Evolutionary conservation across 2,888 invertebrate genomes (phyloP).

Genomic region (Torymus auratus): DNA sequence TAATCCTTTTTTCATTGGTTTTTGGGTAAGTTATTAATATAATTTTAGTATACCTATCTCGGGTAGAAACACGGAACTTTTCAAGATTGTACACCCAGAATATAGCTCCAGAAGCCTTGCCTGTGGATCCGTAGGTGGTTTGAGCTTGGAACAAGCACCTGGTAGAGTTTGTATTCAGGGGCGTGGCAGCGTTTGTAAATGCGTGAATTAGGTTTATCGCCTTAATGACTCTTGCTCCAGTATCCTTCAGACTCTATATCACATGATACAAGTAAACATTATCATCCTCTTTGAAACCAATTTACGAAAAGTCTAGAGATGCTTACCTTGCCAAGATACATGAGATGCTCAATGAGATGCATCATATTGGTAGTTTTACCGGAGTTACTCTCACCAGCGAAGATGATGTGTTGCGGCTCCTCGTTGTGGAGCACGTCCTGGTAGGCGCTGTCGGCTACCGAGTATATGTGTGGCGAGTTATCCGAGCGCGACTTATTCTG

Average conservation of each 20-base stretch:
- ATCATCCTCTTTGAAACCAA: neutral
- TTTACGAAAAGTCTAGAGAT: neutral
- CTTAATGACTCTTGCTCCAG: conserved; percentile 82
- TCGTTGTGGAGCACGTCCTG: conserved; percentile 94
- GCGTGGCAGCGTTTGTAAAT: conserved; percentile 90
- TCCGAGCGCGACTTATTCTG: conserved; percentile 91
- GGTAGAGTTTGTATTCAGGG: conserved; percentile 90
- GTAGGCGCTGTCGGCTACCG: conserved; percentile 92
- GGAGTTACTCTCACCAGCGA: conserved; percentile 93
- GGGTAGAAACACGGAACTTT: conserved; percentile 90
- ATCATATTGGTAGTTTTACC: conserved; percentile 93
- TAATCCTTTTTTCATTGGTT: conserved; percentile 22
- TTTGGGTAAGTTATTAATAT: neutral
- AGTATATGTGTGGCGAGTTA: conserved; percentile 93
- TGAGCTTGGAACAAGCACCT: conserved; percentile 89
- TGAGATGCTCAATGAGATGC: conserved; percentile 88
- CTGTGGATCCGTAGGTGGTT: conserved; percentile 89
- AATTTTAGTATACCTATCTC: conserved; percentile 81
- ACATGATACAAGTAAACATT: neutral
- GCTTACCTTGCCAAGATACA: conserved; percentile 85
- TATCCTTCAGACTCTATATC: conserved; percentile 76
- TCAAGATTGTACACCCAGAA: conserved; percentile 92
- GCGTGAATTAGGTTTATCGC: conserved; percentile 86
- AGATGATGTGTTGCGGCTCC: conserved; percentile 89
- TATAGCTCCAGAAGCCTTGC: conserved; percentile 92